Conservation (phyloP, 2,113 vertebrate species). For the Atractosteus spatula region DNA sequence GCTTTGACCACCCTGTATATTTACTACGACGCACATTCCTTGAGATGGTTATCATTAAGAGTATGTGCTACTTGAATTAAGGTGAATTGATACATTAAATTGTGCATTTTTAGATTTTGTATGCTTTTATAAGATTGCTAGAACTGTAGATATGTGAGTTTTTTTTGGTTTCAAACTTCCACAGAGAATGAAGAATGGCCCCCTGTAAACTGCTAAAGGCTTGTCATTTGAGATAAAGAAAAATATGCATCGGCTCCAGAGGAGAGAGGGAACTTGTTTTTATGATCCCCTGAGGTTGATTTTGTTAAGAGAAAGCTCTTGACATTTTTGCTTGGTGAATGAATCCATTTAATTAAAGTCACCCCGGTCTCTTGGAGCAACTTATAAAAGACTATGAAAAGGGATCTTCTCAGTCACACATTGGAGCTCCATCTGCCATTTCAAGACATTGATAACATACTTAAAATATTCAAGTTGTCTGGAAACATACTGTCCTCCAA, state of each 20-base stretch:
- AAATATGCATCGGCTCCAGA: not conserved
- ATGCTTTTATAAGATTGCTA: no score
- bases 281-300: not conserved
- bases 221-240: not conserved
- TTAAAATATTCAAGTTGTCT: not conserved
- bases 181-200: no score
- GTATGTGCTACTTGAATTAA: no score
- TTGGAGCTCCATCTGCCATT: not conserved
- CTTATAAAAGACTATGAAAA: not conserved
- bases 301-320: not conserved
- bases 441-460: not conserved
- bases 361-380: not conserved
- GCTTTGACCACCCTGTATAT: no score
- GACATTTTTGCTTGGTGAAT: not conserved
- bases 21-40: no score
- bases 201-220: not conserved
- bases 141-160: no score
- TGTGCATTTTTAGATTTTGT: no score
- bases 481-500: not conserved
- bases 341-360: not conserved
- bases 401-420: not conserved
- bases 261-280: not conserved
- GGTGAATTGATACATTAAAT: no score
- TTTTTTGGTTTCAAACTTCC: no score
- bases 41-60: no score